Base-by-base conservation (phyloP, 2,113 vertebrate genomes). In the Garra rufa region DNA sequence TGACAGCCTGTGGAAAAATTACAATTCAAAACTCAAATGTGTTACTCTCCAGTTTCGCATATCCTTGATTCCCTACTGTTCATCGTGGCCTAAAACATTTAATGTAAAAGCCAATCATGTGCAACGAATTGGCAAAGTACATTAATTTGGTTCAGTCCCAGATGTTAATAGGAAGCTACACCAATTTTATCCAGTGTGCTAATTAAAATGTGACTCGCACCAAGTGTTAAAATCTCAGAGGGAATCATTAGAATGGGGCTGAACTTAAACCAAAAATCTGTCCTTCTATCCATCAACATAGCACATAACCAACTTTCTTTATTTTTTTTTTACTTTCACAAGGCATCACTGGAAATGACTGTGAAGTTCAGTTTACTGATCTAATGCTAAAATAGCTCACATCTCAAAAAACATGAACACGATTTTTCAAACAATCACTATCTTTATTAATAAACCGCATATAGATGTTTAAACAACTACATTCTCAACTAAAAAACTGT, bases 141-240 rank as follows among this genome's bases (percentile, higher is more conserved):
- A 24, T 38, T 81, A 48, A 30, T 82, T 86, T 69, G 30, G 30
- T 28, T 59, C 78, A 67, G 59, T n/a, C 74, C 19, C 73, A 48
- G 73, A 82, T 78, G 81, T 79, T 86, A 83, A 83, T 79, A 77
- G 28, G 65, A 75, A 79, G 69, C 78, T 83, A 78, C 52, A 83
- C 65, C 52, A 63, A 41, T 26, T 52, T 46, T 28, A 70, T 77
- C 46, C 75, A 57, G n/a, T 38, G 44, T 44, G 75, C 76, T 83
- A 71, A 83, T 86, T 86, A 79, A 86, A 83, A 78, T 76, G 74
- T n/a, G 41, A 50, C 61, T 78, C 24, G 17, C 24, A 80, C 59
- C 73, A 78, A 41, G 30, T 10, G 30, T 24, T 73, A 67, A 57
- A 83, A 78, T 74, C 75, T 77, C 74, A n/a, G n/a, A 70, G 73